Evolutionary conservation across 1,140 invertebrate species (phyloP).

Genomic region (Procambarus virginalis): DNA sequence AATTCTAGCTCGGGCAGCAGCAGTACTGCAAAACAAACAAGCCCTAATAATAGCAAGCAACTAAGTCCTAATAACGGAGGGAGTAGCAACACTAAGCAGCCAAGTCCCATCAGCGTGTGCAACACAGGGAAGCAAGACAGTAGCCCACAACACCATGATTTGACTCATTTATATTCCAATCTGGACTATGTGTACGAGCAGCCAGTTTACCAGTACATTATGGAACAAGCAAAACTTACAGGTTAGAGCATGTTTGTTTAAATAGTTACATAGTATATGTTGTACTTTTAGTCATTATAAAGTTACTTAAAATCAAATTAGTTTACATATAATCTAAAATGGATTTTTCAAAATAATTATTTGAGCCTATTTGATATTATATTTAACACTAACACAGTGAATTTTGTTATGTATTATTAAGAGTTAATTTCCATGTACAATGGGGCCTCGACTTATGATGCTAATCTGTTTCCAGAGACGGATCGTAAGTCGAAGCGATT

Average conservation of each 20-base stretch:
- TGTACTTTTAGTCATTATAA: not conserved
- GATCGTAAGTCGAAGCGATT: no score
- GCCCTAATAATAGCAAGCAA: constrained; percentile 58
- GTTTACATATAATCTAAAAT: no score
- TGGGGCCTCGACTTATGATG: no score
- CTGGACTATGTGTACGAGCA: constrained; percentile 70
- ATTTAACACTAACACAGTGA: no score
- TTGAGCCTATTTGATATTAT: no score
- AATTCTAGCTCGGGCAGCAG: constrained; percentile 58
- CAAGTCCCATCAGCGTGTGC: constrained; percentile 28
- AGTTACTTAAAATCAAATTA: not conserved
- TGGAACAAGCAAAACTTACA: constrained; percentile 81
- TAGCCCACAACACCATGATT: constrained; percentile 56
- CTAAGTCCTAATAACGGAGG: constrained; percentile 36
- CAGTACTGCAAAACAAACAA: constrained; percentile 60
- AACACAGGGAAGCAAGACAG: constrained; percentile 28
- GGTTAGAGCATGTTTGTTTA: constrained; percentile 59
- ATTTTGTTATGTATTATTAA: no score
- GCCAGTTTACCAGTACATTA: constrained; percentile 88
- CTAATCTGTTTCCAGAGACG: no score
- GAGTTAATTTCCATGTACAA: no score
- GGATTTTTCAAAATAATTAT: no score
- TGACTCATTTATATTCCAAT: constrained; percentile 69
- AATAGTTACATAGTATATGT: not conserved
- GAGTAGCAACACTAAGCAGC: constrained; percentile 36